Evolutionary conservation across 2,888 invertebrate genomes (phyloP).

Genomic region (Tachina grossa): DNA sequence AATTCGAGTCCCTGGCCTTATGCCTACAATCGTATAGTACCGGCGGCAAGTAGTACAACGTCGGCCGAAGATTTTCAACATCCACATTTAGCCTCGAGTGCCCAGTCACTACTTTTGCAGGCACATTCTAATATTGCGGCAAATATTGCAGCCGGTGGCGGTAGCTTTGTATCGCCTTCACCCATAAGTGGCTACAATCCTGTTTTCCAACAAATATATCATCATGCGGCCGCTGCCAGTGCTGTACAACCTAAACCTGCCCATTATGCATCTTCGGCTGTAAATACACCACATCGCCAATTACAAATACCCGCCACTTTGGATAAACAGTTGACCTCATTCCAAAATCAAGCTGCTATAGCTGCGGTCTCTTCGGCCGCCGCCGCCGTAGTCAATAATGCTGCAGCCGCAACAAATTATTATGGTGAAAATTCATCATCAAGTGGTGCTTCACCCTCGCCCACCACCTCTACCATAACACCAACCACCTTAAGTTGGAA

Average conservation of each 20-base stretch:
- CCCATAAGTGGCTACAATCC: constrained; percentile 90
- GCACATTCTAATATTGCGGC: constrained; percentile 86
- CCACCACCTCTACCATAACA: constrained; percentile 81
- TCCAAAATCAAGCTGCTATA: constrained; percentile 80
- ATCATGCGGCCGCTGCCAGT: constrained; percentile 87
- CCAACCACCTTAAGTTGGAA: constrained; percentile 87
- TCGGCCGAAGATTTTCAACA: constrained; percentile 88
- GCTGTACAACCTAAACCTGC: constrained; percentile 86
- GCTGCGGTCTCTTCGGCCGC: constrained; percentile 79
- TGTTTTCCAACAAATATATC: constrained; percentile 92
- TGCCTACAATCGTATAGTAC: constrained; percentile 91
- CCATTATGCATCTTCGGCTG: constrained; percentile 86
- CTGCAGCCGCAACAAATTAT: constrained; percentile 80
- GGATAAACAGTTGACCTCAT: constrained; percentile 80
- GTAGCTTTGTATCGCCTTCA: constrained; percentile 87
- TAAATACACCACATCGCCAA: constrained; percentile 88
- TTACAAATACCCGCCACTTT: constrained; percentile 84
- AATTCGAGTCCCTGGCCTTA: constrained; percentile 93
- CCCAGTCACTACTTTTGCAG: constrained; percentile 87
- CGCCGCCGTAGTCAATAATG: constrained; percentile 79
- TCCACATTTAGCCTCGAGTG: constrained; percentile 87
- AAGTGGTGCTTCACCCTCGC: constrained; percentile 81
- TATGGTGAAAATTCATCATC: constrained; percentile 82
- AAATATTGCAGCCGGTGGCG: constrained; percentile 82
- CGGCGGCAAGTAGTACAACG: constrained; percentile 86